phyloP scores from a whole-genome alignment of 2,888 invertebrate species.

The Dyspetes luteomarginatus region DNA sequence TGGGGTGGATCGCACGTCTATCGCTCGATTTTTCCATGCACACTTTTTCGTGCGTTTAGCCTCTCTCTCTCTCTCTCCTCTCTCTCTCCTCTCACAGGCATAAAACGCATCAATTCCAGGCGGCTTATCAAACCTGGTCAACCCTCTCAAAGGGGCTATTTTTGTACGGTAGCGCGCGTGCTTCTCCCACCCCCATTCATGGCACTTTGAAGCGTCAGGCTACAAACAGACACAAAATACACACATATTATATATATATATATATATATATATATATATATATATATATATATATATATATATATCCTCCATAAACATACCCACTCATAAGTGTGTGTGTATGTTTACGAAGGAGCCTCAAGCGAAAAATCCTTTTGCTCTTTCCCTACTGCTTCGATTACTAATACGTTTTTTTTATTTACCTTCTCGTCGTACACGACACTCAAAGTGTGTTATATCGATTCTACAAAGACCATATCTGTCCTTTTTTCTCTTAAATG shows the following conservation, averaged over 20 bases:
- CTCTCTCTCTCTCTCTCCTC: too few relatives aligned
- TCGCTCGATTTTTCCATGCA: slow-evolving; percentile 25
- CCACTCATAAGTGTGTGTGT: too few relatives aligned
- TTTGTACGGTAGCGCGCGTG: slow-evolving; percentile 53
- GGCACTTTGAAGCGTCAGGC: slow-evolving; percentile 34
- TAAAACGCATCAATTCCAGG: slow-evolving; percentile 65
- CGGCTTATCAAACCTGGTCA: slow-evolving; percentile 66
- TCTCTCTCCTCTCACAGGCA: too few relatives aligned
- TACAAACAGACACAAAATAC: slow-evolving; percentile 17
- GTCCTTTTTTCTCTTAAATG: background rate
- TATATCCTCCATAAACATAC: too few relatives aligned
- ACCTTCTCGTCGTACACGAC: background rate
- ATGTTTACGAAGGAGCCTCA: background rate
- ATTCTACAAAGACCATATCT: background rate
- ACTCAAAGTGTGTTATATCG: slow-evolving; percentile 26
- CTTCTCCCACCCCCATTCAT: slow-evolving; percentile 8
- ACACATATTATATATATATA: background rate
- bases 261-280: too few relatives aligned
- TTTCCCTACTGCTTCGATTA: background rate
- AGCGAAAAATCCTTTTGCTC: slow-evolving; percentile 54
- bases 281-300: too few relatives aligned
- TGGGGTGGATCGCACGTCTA: background rate
- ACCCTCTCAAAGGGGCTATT: slow-evolving; percentile 67
- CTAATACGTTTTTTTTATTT: slow-evolving; percentile 39
- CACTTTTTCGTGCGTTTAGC: slow-evolving; percentile 18